These are phyloP conservation scores for Notospermus geniculatus DNA, from an alignment of 1,140 invertebrate genomes.

Conservation along the genomic window DNA sequence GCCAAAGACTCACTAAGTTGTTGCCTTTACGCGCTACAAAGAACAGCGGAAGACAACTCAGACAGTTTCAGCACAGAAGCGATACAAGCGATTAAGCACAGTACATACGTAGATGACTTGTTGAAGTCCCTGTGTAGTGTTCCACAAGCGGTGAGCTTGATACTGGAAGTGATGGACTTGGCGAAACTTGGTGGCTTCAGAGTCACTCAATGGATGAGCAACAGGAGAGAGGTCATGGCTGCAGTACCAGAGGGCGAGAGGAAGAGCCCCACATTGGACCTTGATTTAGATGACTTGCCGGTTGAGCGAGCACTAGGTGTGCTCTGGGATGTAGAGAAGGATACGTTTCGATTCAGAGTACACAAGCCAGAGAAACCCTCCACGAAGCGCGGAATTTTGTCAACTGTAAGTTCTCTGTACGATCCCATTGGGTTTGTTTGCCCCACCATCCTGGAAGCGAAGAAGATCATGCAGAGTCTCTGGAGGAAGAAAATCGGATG, in stretches of 20 bases:
- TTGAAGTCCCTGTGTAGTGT: too few relatives aligned
- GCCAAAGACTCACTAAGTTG: too few relatives aligned
- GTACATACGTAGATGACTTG: too few relatives aligned
- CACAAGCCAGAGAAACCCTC: not conserved
- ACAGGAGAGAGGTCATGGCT: conserved; percentile 8
- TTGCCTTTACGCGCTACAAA: too few relatives aligned
- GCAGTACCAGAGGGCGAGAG: conserved; percentile 7
- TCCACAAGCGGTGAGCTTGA: too few relatives aligned
- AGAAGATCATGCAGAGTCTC: conserved; percentile 17
- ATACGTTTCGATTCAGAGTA: conserved; percentile 10
- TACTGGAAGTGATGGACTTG: conserved; percentile 11
- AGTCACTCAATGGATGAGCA: conserved; percentile 16
- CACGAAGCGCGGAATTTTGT: too few relatives aligned
- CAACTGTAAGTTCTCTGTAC: too few relatives aligned
- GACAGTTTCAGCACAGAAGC: too few relatives aligned
- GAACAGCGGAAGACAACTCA: too few relatives aligned
- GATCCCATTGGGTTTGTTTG: too few relatives aligned
- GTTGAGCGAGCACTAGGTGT: conserved; percentile 9
- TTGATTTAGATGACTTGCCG: not conserved
- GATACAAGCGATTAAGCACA: too few relatives aligned
- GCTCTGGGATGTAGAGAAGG: conserved; percentile 8
- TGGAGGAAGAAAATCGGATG: conserved; percentile 11
- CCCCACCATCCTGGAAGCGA: conserved; percentile 13
- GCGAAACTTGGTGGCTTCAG: conserved; percentile 14
- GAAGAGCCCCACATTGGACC: not conserved